Evolutionary conservation across 2,797 vertebrate genomes (phyloP), one percentile per base, ranked within the genome.

Genomic region (Cuculus canorus): DNA sequence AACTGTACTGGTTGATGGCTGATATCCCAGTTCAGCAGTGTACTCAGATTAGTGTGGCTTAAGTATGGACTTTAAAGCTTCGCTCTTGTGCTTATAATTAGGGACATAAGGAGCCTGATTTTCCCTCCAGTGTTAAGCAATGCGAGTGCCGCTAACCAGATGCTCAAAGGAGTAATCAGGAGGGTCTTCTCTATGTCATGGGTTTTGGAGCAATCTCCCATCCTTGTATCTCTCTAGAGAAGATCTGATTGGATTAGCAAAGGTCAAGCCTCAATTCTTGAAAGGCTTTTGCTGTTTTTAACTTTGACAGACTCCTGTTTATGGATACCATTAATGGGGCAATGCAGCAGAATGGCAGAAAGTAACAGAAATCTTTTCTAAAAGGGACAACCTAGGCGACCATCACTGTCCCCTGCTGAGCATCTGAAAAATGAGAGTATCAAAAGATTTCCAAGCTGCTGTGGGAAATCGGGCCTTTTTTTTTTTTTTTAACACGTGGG

Each of bases 51-150:
- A 52, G 13, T 9, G 17, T 57, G 32, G 28, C 21, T 77, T 83
- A n/a, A 48, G 32, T 27, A 32, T 10, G 13, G 47, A 22, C 33
- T 79, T 48, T 35, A 76, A 76, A 28, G 4, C 16, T 86, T 82
- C 48, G 57, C 64, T 21, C 45, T 59, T 56, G 27, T 6, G 10
- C 52, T 94, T 9, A 5, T 45, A 68, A 71, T 82, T 63, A 85
- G 35, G 33, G 43, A 32, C 4, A 14, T 47, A 57, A 91, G 39
- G 22, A 94, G 3, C 14, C 27, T 39, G n/a, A 7, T 30, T 78
- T 43, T 64, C 21, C 9, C 24, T 3, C 19, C 1, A 1, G 1
- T 3, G 1, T 86, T 69, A 47, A 57, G 43, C 53, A 61, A 30
- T 39, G 30, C 14, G 10, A 65, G 8, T 21, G 17, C n/a, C n/a